Percentiles rank a stretch among this genome's conserved stretches.
Evolutionary conservation across 2,888 invertebrate genomes (phyloP).

Genomic region (Coleophora flavipennella): DNA sequence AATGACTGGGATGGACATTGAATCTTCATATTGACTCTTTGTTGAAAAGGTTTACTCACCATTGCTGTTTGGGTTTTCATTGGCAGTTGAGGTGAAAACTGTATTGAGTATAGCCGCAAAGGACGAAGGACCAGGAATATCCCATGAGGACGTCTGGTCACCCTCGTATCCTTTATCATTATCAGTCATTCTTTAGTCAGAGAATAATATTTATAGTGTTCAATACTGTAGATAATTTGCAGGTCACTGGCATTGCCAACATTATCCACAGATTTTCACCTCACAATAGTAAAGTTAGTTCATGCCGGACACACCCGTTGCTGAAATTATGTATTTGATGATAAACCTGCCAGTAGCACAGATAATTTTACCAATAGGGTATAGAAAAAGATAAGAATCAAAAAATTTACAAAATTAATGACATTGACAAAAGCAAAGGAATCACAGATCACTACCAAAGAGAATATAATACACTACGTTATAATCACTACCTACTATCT

Average conservation of each 20-base stretch:
- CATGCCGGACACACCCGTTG: no score
- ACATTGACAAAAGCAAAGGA: no score
- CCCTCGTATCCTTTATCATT: slow-evolving; percentile 55
- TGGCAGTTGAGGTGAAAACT: slow-evolving; percentile 71
- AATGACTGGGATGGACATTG: not conserved
- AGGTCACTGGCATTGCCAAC: slow-evolving; percentile 22
- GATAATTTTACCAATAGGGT: no score
- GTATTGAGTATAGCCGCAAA: slow-evolving; percentile 76
- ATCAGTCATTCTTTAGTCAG: slow-evolving; percentile 47
- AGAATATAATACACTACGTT: no score
- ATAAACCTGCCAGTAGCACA: no score
- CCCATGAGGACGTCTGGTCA: slow-evolving; percentile 53
- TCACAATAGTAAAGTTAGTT: no score
- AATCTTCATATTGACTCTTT: slow-evolving; percentile 1
- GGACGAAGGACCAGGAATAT: slow-evolving; percentile 64
- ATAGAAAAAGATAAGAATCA: no score
- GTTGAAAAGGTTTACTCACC: slow-evolving; percentile 28
- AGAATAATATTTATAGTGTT: slow-evolving; percentile 7
- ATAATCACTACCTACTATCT: no score
- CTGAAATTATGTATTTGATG: no score
- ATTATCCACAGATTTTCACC: slow-evolving; percentile 10
- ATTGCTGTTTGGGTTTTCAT: slow-evolving; percentile 39
- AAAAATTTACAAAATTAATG: no score
- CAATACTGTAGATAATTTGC: slow-evolving; percentile 16
- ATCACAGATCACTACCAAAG: no score